Percentiles rank a stretch among this genome's conserved stretches.
Evolutionary conservation across 2,797 vertebrate genomes (phyloP).

Genomic region (Acomys russatus): DNA sequence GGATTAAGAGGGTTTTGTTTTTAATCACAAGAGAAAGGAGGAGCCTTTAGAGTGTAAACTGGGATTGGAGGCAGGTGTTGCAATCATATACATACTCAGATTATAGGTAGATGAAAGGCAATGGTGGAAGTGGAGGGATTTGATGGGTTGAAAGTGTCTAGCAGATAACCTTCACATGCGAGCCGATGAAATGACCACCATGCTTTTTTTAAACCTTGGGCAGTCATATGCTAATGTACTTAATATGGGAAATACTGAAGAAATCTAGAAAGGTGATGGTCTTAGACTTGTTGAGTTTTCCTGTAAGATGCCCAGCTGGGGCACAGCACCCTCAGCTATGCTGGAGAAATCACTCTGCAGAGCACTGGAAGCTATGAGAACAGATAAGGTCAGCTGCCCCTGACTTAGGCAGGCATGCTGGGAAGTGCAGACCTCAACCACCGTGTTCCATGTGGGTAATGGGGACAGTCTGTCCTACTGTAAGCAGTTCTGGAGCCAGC

Average conservation of each 20-base stretch:
- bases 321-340: not conserved
- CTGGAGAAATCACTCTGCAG: not conserved
- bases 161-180: not conserved
- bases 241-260: not conserved
- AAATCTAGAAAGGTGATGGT: not conserved
- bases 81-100: not conserved
- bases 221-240: not conserved
- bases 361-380: not conserved
- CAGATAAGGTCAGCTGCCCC: not conserved
- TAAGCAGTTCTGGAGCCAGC: not conserved
- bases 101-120: too few relatives aligned
- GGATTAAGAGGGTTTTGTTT: not conserved
- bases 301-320: not conserved
- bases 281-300: not conserved
- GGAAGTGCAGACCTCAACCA: not conserved
- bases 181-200: not conserved
- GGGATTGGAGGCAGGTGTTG: not conserved
- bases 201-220: not conserved
- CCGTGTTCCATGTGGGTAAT: not conserved
- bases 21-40: not conserved
- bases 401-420: not conserved
- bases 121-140: not conserved
- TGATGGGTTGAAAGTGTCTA: not conserved
- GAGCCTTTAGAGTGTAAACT: not conserved
- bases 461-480: not conserved